These are phyloP conservation scores for Andrena camellia DNA, from an alignment of 2,888 invertebrate genomes.

Conservation along the genomic window DNA sequence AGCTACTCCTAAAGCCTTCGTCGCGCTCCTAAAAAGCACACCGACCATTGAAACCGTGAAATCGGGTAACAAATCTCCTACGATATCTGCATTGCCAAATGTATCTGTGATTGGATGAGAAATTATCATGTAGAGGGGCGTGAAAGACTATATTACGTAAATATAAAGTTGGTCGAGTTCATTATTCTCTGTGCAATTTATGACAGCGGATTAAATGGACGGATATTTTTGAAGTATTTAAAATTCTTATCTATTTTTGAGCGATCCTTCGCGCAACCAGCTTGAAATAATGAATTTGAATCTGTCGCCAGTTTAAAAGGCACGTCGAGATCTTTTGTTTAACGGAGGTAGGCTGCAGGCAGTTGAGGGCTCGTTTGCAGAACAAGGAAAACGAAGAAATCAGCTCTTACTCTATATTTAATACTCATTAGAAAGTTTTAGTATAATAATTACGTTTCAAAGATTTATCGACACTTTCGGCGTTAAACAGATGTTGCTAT, in stretches of 20 bases:
- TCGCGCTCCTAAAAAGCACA: constrained; percentile 64
- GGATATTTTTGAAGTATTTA: constrained; percentile 15
- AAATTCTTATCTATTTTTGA: not conserved
- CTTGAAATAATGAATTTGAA: not conserved
- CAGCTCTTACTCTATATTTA: constrained; percentile 12
- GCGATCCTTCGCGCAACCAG: not conserved
- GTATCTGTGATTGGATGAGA: constrained; percentile 43
- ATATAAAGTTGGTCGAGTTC: not conserved
- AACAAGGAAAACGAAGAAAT: not conserved
- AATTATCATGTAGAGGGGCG: constrained; percentile 3
- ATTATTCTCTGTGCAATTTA: constrained; percentile 6
- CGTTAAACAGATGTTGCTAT: constrained; percentile 6
- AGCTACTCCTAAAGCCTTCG: constrained; percentile 80
- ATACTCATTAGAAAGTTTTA: constrained; percentile 44
- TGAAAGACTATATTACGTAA: not conserved
- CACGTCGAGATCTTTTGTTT: not conserved
- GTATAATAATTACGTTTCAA: constrained; percentile 1
- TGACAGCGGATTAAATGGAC: not conserved
- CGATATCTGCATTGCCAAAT: constrained; percentile 39
- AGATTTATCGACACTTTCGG: not conserved
- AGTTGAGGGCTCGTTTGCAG: not conserved
- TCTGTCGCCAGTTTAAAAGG: not conserved
- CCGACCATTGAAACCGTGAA: constrained; percentile 15
- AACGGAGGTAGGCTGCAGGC: not conserved
- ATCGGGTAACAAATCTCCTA: constrained; percentile 13